These are phyloP conservation scores for Drosophila imparisetae DNA, from an alignment of 2,888 invertebrate genomes.

Conservation along the genomic window DNA sequence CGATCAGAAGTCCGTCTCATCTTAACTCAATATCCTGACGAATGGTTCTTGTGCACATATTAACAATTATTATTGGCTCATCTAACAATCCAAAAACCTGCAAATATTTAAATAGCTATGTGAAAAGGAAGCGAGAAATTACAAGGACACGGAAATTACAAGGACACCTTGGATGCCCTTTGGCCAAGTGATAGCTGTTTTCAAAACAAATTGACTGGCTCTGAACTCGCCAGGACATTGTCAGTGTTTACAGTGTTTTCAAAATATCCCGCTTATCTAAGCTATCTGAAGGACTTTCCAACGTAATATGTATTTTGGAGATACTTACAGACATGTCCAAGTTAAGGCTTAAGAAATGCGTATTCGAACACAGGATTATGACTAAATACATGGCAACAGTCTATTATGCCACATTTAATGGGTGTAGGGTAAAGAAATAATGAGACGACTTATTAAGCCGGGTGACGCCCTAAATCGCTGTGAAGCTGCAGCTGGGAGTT, in stretches of 20 bases:
- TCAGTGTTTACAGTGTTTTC: too few species aligned
- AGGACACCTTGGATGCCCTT: background rate
- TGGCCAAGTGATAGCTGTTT: background rate
- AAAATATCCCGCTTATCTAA: background rate
- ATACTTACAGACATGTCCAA: background rate
- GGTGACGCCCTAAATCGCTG: slow-evolving; percentile 37
- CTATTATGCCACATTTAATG: background rate
- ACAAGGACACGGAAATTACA: background rate
- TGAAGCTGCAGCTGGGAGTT: slow-evolving; percentile 8
- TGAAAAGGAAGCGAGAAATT: background rate
- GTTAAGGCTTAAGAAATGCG: background rate
- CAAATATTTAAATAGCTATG: background rate
- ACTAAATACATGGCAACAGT: background rate
- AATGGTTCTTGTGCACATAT: background rate
- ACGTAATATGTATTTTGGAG: background rate
- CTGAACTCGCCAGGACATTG: background rate
- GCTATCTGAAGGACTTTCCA: background rate
- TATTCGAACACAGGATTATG: background rate
- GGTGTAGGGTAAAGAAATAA: slow-evolving; percentile 56
- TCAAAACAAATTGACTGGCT: background rate
- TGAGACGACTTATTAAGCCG: slow-evolving; percentile 78
- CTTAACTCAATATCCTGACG: background rate
- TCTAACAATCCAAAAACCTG: background rate
- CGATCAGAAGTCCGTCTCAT: background rate
- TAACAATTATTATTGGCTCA: background rate